Base-by-base conservation (phyloP, 2,113 vertebrate species). In the Anser brachyrhynchus region DNA sequence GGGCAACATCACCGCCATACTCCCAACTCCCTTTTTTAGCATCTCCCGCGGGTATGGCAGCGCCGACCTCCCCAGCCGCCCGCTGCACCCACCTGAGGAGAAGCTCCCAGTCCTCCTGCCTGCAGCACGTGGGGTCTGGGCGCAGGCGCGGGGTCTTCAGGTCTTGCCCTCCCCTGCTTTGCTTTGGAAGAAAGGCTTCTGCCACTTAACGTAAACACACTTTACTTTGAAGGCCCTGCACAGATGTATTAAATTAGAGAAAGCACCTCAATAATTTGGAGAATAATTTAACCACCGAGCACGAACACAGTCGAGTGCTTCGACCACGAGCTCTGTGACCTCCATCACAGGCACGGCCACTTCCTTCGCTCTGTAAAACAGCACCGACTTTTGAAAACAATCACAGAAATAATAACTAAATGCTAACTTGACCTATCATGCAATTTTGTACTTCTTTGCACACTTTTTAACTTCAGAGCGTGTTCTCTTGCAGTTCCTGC, bases 111-210 rank as follows among this genome's bases (percentile, higher is more conserved):
- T 44, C 64, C 76, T 70, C 54, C 6, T 0, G 0, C 28, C 3
- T 65, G 62, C 28, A 8, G 37, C 28, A 41, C 41, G 18, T 18
- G 25, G 43, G 23, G 22, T 13, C 43, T 62, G 10, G 5, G 22
- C 1, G 3, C 67, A 35, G 71, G 39, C 8, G 6, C 0, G 0
- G 49, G 62, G 17, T 57, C 77, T 84, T 65, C 1, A 0, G 59
- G 55, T 46, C 75, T 84, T 66, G 55, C 64, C 71, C 84, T 84
- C 37, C 65, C 41, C 49, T 61, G 43, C 67, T 85, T 51, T 37
- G 28, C 31, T 91, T 52, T 66, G 72, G n/a, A 62, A 58, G 59
- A 87, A 90, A 77, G 10, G 11, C 19, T 91, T 77, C 69, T 67
- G 15, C 41, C 17, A 19, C 55, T 51, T 20, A n/a, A 51, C 26